Evolutionary conservation across 1,140 invertebrate genomes (phyloP).

Genomic region (Hestina assimilis): DNA sequence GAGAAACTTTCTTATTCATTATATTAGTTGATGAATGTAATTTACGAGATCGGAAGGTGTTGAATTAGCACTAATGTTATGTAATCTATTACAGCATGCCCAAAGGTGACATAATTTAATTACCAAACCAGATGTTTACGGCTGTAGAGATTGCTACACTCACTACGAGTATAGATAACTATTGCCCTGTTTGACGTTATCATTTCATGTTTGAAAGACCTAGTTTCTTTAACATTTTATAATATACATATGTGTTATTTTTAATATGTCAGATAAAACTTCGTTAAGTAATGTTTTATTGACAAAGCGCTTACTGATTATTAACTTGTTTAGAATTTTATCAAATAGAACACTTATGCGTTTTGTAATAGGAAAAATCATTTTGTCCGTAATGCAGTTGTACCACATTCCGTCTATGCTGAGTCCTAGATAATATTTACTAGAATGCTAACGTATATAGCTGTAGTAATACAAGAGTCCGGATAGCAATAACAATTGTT

Average conservation of each 20-base stretch:
- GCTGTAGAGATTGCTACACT: background rate
- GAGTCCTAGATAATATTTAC: slow-evolving; percentile 20
- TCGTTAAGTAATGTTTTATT: background rate
- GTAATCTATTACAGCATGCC: slow-evolving; percentile 4
- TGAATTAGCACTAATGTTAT: background rate
- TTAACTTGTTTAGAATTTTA: slow-evolving; percentile 6
- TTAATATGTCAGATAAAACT: background rate
- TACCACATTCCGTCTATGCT: slow-evolving; percentile 15
- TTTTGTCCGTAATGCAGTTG: slow-evolving; percentile 22
- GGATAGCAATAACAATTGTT: background rate
- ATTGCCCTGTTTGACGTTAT: background rate
- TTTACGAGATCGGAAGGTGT: background rate
- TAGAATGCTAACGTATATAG: slow-evolving; percentile 4
- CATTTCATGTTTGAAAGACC: background rate
- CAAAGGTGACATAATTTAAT: slow-evolving; percentile 12
- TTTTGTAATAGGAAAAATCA: slow-evolving; percentile 30
- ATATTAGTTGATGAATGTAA: background rate
- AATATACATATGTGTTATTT: background rate
- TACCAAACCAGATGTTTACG: background rate
- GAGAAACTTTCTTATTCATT: too few relatives aligned
- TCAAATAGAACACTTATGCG: slow-evolving; percentile 2
- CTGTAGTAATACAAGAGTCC: background rate
- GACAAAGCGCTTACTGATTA: background rate
- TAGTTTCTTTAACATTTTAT: background rate
- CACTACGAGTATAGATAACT: background rate